These are phyloP conservation scores for Mantis religiosa DNA, from an alignment of 2,888 invertebrate species.

Conservation along the genomic window DNA sequence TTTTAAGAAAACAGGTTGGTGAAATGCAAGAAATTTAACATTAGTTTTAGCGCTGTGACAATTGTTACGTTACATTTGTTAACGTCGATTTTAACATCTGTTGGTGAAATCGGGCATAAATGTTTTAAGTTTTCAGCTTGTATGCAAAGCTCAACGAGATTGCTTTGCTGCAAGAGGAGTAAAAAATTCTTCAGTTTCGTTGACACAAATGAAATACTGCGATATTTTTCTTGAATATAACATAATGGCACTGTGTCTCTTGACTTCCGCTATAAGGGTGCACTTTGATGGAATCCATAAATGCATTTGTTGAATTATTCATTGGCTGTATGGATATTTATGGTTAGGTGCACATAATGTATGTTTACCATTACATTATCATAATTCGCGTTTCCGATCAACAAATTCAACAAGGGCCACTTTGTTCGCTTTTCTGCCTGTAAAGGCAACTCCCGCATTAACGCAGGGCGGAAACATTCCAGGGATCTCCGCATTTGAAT, in stretches of 20 bases:
- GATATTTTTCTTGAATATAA: too few relatives aligned
- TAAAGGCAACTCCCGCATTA: neutral
- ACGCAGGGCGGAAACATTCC: neutral
- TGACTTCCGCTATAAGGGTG: neutral
- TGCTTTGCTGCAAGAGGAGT: too few relatives aligned
- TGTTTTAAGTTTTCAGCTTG: too few relatives aligned
- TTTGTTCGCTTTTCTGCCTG: neutral
- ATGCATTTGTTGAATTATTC: neutral
- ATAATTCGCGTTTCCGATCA: neutral
- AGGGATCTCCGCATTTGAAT: neutral
- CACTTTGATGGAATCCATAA: neutral
- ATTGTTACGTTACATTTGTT: too few relatives aligned
- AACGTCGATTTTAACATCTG: too few relatives aligned
- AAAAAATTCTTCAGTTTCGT: too few relatives aligned
- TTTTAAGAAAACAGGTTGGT: too few relatives aligned
- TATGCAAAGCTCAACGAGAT: too few relatives aligned
- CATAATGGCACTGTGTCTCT: neutral
- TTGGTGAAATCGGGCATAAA: too few relatives aligned
- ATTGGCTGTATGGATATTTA: neutral
- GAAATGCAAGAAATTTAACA: too few relatives aligned
- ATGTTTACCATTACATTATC: neutral
- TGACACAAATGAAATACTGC: too few relatives aligned
- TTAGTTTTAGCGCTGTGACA: too few relatives aligned
- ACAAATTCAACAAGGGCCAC: neutral
- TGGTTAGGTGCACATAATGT: neutral